phyloP scores from a whole-genome alignment of 2,797 vertebrate species.

The Poeciliopsis paucimaculata region DNA sequence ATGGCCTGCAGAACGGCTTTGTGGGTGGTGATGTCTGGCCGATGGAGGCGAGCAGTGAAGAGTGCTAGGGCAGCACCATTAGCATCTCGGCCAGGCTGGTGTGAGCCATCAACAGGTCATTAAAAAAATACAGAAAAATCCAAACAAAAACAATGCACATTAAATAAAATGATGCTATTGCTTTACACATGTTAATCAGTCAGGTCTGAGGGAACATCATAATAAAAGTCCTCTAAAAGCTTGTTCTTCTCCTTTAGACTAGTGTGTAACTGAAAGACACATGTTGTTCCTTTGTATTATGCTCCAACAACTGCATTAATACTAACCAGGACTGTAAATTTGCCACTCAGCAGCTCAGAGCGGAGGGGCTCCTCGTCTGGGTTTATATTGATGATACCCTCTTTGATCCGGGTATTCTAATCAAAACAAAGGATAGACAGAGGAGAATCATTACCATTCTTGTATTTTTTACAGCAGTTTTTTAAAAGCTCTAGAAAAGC shows the following conservation, averaged over 20 bases:
- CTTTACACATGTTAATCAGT: not conserved
- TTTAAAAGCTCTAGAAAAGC: not conserved
- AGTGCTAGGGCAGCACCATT: slow-evolving; percentile 87
- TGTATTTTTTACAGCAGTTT: not conserved
- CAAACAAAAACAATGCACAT: not conserved
- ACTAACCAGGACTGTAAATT: slow-evolving; percentile 88
- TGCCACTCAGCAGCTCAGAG: slow-evolving; percentile 84
- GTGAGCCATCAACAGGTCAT: slow-evolving; percentile 14
- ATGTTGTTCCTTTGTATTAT: not conserved
- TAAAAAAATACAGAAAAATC: not conserved
- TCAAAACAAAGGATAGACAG: not conserved
- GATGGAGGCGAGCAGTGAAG: slow-evolving; percentile 86
- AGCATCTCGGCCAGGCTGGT: slow-evolving; percentile 84
- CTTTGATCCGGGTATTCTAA: slow-evolving; percentile 88
- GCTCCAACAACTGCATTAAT: not conserved
- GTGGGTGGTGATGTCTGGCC: slow-evolving; percentile 83
- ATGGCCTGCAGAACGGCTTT: slow-evolving; percentile 88
- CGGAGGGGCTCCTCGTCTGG: slow-evolving; percentile 86
- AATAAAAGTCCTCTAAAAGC: not conserved
- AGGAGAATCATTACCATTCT: not conserved
- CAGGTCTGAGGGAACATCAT: not conserved
- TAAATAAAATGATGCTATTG: not conserved
- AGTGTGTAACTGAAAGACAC: not conserved
- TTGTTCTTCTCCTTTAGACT: not conserved
- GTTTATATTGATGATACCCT: slow-evolving; percentile 87